Base-by-base conservation (phyloP, 64 coral and sea anemone species). In the Pachyseris speciosa region DNA sequence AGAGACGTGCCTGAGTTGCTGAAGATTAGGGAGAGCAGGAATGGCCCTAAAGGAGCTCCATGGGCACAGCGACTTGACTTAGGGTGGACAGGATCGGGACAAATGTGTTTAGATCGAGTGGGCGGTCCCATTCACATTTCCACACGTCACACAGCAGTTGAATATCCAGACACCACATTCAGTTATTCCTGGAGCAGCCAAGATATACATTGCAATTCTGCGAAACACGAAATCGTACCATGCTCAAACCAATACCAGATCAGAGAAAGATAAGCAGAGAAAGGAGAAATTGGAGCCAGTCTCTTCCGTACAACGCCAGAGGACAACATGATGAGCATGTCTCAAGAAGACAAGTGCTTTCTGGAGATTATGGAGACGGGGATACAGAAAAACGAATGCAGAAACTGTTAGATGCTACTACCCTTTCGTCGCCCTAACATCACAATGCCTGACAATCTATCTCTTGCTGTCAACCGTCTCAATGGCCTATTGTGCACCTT, bases 361-460 rank as follows among this genome's bases (percentile, higher is more conserved):
- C n/a, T n/a, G n/a, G n/a, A n/a, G n/a, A n/a, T n/a, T n/a, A n/a
- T n/a, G n/a, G n/a, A n/a, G n/a, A n/a, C n/a, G n/a, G n/a, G n/a
- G n/a, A n/a, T n/a, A n/a, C n/a, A 36, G 28, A 84, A 84, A 26
- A 64, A 84, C 60, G 24, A 59, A 36, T 13, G 22, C 22, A 32
- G 58, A 22, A 93, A 93, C 63, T 87, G 91, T 83, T 83, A 75
- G 1, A 80, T 93, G 84, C 84, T 74, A 7, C 43, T 87, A 1
- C 84, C 83, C 41, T 93, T 93, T 25, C 49, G 72, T 17, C 57
- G n/a, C 25, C 20, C 20, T 13, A 25, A 39, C 42, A 9, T 40
- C 19, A 29, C 9, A 8, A 87, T 86, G 73, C 91, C 84, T 2
- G 71, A 93, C 45, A 93, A 93, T 72, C 55, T 39, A 13, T 6